Evolutionary conservation across 1,140 invertebrate species (phyloP), one percentile per base, ranked within the genome.

Genomic region (Bombus superbus): DNA sequence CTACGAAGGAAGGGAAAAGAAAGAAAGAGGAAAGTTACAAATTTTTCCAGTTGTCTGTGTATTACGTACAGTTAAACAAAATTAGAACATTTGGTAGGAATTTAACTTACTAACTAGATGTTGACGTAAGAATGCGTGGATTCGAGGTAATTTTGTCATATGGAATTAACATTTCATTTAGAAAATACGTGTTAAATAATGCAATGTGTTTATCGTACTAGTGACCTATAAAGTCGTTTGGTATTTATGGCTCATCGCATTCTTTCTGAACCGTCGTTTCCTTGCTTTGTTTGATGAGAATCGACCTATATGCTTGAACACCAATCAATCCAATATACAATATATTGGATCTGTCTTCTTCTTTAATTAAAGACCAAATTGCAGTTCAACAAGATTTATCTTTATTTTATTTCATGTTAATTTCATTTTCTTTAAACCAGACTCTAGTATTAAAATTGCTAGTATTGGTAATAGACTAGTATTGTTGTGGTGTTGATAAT

Each of bases 301-400:
- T 59, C 47, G 75, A 79, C 76, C 82, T 76, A 79, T n/a, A 79
- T 72, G 83, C 72, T 84, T 79, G 40, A 25, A 79, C 62, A 84
- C 40, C 66, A 72, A 72, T 79, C 53, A 47, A 40, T 71, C 40
- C 53, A 32, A 79, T 42, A 38, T n/a, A 66, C 8, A 53, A 53
- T 35, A 38, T 38, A 77, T 15, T n/a, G 42, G 3, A 10, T 83
- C 44, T 18, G 3, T 6, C 38, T 79, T 69, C 64, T 59, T 62
- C 53, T 84, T 72, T 79, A 79, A 84, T 84, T 84, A 62, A 80
- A 84, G 32, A 57, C 25, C 9, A 18, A 59, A 79, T 38, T 59
- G 38, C 66, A 6, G 1, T 40, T 15, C 38, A n/a, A n/a, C 11
- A 66, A 57, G 44, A 64, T 64, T 44, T 13, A 42, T 3, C 22